These are phyloP conservation scores for Manis javanica DNA, from an alignment of 2,797 vertebrate species.

Conservation along the genomic window DNA sequence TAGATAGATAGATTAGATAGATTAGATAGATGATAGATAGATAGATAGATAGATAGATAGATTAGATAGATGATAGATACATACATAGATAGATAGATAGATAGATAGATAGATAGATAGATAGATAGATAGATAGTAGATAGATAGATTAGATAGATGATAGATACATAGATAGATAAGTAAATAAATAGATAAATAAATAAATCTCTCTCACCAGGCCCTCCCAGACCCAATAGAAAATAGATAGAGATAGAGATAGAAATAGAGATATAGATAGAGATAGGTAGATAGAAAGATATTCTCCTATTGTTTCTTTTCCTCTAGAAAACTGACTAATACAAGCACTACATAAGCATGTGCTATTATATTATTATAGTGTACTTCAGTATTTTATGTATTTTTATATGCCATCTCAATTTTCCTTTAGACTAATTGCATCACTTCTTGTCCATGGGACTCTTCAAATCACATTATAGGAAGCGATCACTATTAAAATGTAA, in stretches of 20 bases:
- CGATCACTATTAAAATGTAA: background rate
- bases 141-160: background rate
- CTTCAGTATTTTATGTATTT: slow-evolving; percentile 12
- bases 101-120: background rate
- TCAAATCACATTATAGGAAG: background rate
- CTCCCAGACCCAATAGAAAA: background rate
- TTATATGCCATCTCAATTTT: background rate
- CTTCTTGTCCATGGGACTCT: background rate
- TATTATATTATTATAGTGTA: background rate
- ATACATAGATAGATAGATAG: background rate
- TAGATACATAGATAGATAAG: background rate
- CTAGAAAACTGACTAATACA: background rate
- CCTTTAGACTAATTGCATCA: background rate
- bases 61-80: background rate
- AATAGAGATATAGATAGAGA: background rate
- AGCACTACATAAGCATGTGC: background rate
- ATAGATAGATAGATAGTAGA: background rate
- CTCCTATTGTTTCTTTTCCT: background rate
- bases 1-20: background rate
- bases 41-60: background rate
- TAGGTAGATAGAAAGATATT: background rate
- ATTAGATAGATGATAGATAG: background rate
- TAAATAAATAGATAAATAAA: background rate
- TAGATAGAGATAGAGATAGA: background rate
- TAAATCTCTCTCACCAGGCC: background rate